These are phyloP conservation scores for Torymus tubicola DNA, from an alignment of 2,888 invertebrate genomes.

Conservation along the genomic window DNA sequence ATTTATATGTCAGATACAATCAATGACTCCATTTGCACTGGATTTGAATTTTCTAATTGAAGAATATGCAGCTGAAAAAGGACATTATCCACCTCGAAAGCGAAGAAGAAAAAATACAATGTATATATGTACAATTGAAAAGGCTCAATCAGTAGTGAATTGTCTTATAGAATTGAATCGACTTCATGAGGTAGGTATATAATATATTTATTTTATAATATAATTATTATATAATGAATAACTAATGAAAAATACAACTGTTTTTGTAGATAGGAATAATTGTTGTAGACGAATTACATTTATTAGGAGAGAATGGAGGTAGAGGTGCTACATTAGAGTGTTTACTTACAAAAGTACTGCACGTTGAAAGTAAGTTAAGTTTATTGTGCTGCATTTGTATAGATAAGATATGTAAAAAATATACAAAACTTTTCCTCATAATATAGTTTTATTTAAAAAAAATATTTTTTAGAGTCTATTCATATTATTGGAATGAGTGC, in stretches of 20 bases:
- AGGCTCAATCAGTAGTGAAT: slow-evolving; percentile 90
- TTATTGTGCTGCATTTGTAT: slow-evolving; percentile 32
- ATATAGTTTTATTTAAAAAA: slow-evolving; percentile 13
- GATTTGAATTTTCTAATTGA: slow-evolving; percentile 93
- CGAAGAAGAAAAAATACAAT: slow-evolving; percentile 87
- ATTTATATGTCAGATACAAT: slow-evolving; percentile 81
- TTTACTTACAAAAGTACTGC: slow-evolving; percentile 87
- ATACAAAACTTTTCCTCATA: slow-evolving; percentile 7
- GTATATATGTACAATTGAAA: slow-evolving; percentile 96
- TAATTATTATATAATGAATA: neutral
- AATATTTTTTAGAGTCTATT: slow-evolving; percentile 78
- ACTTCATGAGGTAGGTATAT: slow-evolving; percentile 78
- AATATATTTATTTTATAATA: slow-evolving; percentile 13
- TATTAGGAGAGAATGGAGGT: slow-evolving; percentile 89
- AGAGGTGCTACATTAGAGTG: slow-evolving; percentile 92
- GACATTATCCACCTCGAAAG: slow-evolving; percentile 88
- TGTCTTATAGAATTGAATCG: slow-evolving; percentile 88
- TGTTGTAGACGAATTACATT: slow-evolving; percentile 94
- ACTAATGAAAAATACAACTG: slow-evolving; percentile 15
- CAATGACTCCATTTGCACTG: slow-evolving; percentile 91
- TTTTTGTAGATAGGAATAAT: slow-evolving; percentile 74
- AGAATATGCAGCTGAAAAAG: slow-evolving; percentile 96
- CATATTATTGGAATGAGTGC: slow-evolving; percentile 98
- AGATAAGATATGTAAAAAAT: too few relatives aligned
- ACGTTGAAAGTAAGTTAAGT: slow-evolving; percentile 80